phyloP scores from a whole-genome alignment of 2,113 vertebrate genomes.

The Plotosus lineatus region DNA sequence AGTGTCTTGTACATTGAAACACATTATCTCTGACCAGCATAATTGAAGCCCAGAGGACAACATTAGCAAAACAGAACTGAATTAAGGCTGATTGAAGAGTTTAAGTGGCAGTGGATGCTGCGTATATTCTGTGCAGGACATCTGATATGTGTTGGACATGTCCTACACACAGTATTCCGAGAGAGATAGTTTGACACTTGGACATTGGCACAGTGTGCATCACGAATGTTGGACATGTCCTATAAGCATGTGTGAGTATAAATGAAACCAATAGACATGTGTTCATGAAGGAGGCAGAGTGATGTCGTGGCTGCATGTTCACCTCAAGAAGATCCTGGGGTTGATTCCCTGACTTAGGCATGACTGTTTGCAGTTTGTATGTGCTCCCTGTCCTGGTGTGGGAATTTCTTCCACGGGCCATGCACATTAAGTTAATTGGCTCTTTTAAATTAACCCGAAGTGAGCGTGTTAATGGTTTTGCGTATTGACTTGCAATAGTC shows the following conservation, averaged over 20 bases:
- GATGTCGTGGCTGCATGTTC: no score
- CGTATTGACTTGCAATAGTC: no score
- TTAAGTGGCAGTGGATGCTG: not conserved
- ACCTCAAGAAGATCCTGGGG: no score
- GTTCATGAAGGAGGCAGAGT: no score
- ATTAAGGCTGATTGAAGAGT: not conserved
- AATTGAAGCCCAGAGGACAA: conserved; percentile 20
- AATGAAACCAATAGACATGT: not conserved
- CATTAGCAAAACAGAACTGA: not conserved
- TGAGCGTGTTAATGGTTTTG: no score
- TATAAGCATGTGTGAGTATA: not conserved
- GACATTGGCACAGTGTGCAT: not conserved
- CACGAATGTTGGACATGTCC: not conserved
- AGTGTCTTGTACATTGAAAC: conserved; percentile 7
- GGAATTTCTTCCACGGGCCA: no score
- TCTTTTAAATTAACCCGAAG: no score
- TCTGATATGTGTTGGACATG: not conserved
- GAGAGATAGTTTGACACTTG: not conserved
- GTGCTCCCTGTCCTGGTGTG: no score
- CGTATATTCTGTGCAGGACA: not conserved
- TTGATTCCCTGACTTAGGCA: no score
- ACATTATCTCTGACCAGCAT: not conserved
- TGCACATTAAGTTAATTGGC: no score
- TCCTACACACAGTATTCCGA: not conserved
- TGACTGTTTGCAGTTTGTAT: no score